A percentile compares a stretch with the other conserved stretches of the same genome.
Conservation (phyloP, 2,113 vertebrate genomes). For the Oceanodroma tethys region DNA sequence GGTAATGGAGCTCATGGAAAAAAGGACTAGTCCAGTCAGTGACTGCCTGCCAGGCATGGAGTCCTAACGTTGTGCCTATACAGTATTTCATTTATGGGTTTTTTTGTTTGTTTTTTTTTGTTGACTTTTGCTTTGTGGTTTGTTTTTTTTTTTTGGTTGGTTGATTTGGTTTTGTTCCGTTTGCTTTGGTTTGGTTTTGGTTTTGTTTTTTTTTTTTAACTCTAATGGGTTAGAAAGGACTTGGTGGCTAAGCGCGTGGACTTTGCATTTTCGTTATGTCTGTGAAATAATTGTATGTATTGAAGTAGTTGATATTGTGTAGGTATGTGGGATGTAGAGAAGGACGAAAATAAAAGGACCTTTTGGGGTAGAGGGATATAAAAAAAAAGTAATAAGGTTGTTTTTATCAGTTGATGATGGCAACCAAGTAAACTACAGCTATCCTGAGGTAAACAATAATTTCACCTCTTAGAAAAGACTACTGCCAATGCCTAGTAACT, state of each 20-base stretch:
- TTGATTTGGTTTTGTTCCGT: not conserved
- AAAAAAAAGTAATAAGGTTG: rapidly evolving
- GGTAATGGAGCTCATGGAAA: not conserved
- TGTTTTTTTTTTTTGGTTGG: not conserved
- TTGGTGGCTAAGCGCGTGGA: not conserved
- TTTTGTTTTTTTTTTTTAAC: not conserved
- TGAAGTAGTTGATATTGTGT: not conserved
- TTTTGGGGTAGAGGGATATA: not conserved
- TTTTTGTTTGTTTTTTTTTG: not conserved
- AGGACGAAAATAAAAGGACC: not conserved
- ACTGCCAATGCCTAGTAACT: not conserved
- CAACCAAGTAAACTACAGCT: not conserved
- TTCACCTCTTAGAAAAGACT: not conserved
- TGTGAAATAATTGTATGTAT: not conserved
- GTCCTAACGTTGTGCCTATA: not conserved
- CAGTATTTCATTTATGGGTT: not conserved
- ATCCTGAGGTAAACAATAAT: not conserved
- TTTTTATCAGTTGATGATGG: not conserved
- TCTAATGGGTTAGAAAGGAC: not conserved
- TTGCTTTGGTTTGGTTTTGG: not conserved
- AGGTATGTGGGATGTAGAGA: not conserved
- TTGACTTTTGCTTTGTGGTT: not conserved
- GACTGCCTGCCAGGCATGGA: not conserved
- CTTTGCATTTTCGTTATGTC: not conserved
- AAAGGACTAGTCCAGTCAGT: not conserved